These are phyloP conservation scores for Hormaphis cornu DNA, from an alignment of 1,140 invertebrate species.

Conservation along the genomic window DNA sequence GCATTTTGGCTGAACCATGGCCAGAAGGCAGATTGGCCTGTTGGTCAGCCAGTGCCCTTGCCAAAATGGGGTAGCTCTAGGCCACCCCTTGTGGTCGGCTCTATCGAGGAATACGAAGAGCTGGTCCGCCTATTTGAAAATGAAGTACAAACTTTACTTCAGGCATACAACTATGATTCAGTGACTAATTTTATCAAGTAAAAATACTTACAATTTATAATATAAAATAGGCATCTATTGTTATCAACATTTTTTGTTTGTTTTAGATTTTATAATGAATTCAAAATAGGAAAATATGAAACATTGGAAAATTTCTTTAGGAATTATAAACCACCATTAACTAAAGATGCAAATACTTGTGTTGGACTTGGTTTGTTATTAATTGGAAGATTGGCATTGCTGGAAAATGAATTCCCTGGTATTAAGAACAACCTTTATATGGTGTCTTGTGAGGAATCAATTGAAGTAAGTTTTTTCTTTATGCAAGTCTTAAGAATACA, in stretches of 20 bases:
- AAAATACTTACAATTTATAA: neutral
- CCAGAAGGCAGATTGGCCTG: slow-evolving; percentile 46
- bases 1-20: slow-evolving; percentile 31
- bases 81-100: slow-evolving; percentile 48
- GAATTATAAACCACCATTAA: slow-evolving; percentile 66
- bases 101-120: slow-evolving; percentile 65
- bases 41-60: slow-evolving; percentile 55
- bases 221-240: too few species aligned
- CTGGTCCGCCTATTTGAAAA: slow-evolving; percentile 64
- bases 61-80: slow-evolving; percentile 52
- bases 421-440: slow-evolving; percentile 58
- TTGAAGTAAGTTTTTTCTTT: slow-evolving; percentile 57
- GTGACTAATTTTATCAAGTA: slow-evolving; percentile 68
- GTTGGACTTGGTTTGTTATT: slow-evolving; percentile 76
- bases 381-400: slow-evolving; percentile 49
- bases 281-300: slow-evolving; percentile 50
- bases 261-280: slow-evolving; percentile 61
- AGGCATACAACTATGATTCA: slow-evolving; percentile 74
- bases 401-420: slow-evolving; percentile 50
- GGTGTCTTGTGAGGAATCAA: slow-evolving; percentile 78
- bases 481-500: slow-evolving; percentile 39
- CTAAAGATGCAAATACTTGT: slow-evolving; percentile 69
- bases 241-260: neutral
- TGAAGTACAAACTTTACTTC: slow-evolving; percentile 62
- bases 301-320: slow-evolving; percentile 59